Evolutionary conservation across 2,113 vertebrate species (phyloP).

Genomic region (Asarcornis scutulata): DNA sequence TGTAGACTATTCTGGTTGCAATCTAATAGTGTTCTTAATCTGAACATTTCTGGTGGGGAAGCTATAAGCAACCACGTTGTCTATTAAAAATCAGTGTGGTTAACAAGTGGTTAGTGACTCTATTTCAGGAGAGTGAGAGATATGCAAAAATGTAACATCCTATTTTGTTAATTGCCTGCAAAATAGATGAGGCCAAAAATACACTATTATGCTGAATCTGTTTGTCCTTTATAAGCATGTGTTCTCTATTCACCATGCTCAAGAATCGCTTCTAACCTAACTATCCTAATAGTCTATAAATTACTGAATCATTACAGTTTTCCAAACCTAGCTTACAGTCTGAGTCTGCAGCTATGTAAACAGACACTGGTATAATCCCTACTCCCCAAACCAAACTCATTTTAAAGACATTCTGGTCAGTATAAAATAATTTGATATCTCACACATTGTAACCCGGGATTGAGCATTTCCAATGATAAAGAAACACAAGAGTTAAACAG

Average conservation of each 20-base stretch:
- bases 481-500: neutral
- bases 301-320: conserved; percentile 61
- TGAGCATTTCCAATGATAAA: neutral
- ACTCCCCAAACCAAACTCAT: neutral
- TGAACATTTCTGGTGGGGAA: conserved; percentile 73
- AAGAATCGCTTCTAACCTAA: conserved; percentile 58
- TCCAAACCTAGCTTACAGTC: conserved; percentile 44
- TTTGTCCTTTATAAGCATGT: conserved; percentile 58
- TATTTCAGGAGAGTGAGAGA: conserved; percentile 71
- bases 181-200: conserved; percentile 57
- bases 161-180: conserved; percentile 71
- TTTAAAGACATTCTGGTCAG: conserved; percentile 1
- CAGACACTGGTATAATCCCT: neutral
- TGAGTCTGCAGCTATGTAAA: conserved; percentile 46
- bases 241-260: conserved; percentile 31
- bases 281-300: conserved; percentile 60
- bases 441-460: neutral
- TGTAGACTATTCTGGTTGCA: conserved; percentile 66
- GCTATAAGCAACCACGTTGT: conserved; percentile 56
- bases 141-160: conserved; percentile 68
- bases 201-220: conserved; percentile 42
- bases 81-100: conserved; percentile 78
- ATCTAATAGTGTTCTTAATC: conserved; percentile 62
- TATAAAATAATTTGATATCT: neutral
- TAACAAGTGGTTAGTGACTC: conserved; percentile 79